These are phyloP conservation scores for Eubucco bourcierii DNA, from an alignment of 2,113 vertebrate genomes.

Conservation along the genomic window DNA sequence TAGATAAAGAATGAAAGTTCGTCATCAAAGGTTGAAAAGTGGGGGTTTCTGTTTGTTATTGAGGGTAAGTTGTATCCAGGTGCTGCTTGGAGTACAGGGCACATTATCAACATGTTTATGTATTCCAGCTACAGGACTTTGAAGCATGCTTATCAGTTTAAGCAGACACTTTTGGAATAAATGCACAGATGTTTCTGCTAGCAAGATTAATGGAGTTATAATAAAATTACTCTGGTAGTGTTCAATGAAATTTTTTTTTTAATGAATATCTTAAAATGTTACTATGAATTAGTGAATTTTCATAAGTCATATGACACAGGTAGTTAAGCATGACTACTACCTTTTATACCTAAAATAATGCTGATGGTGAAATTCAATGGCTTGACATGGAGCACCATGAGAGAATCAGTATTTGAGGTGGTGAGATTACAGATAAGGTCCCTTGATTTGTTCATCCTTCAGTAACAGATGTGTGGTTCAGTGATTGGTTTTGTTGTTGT, in stretches of 20 bases:
- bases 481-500: neutral
- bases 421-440: neutral
- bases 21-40: neutral
- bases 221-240: neutral
- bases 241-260: conserved; percentile 4
- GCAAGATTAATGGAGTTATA: neutral
- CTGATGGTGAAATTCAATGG: neutral
- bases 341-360: neutral
- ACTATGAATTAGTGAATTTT: neutral
- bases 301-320: neutral
- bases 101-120: neutral
- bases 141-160: neutral
- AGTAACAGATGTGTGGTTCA: neutral
- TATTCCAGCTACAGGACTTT: neutral
- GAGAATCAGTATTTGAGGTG: neutral
- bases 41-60: neutral
- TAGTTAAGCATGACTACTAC: neutral
- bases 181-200: neutral
- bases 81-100: neutral
- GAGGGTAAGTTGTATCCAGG: neutral
- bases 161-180: neutral
- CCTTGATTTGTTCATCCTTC: neutral
- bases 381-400: neutral
- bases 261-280: neutral
- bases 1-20: conserved; percentile 21